Percentiles rank a stretch among this genome's conserved stretches.
phyloP scores from a whole-genome alignment of 2,113 vertebrate species.

The Cairina moschata region DNA sequence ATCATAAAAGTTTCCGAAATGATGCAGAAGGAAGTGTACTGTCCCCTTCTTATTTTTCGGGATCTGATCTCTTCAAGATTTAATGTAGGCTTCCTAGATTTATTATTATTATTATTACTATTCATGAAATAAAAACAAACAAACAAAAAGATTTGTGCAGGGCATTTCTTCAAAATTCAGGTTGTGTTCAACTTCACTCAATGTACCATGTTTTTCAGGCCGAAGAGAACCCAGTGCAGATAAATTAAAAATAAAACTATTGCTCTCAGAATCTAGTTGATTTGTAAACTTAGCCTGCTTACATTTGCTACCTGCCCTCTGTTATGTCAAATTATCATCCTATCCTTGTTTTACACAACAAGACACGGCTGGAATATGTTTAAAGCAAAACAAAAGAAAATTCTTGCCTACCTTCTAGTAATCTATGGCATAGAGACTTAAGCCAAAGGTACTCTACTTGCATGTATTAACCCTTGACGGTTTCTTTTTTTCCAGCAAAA shows the following conservation, averaged over 20 bases:
- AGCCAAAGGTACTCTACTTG: neutral
- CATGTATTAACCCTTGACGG: neutral
- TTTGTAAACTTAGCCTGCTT: neutral
- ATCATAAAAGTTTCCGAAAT: conserved; percentile 18
- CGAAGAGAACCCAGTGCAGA: neutral
- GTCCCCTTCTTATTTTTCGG: neutral
- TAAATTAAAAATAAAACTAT: neutral
- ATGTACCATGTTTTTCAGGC: neutral
- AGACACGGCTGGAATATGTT: neutral
- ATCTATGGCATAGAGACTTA: neutral
- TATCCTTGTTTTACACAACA: neutral
- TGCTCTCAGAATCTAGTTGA: neutral
- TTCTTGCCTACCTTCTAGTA: neutral
- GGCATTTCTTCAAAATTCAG: neutral
- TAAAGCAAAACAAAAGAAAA: neutral
- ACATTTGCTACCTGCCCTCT: neutral
- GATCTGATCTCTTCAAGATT: neutral
- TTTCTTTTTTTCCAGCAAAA: neutral
- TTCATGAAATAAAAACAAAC: neutral
- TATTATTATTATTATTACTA: neutral
- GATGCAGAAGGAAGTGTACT: neutral
- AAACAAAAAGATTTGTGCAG: neutral
- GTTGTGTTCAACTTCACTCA: neutral
- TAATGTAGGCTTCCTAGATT: neutral
- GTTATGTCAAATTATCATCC: neutral